Percentiles rank a stretch among this genome's conserved stretches.
Conservation (phyloP, 2,888 invertebrate species). For the Conops quadrifasciatus region DNA sequence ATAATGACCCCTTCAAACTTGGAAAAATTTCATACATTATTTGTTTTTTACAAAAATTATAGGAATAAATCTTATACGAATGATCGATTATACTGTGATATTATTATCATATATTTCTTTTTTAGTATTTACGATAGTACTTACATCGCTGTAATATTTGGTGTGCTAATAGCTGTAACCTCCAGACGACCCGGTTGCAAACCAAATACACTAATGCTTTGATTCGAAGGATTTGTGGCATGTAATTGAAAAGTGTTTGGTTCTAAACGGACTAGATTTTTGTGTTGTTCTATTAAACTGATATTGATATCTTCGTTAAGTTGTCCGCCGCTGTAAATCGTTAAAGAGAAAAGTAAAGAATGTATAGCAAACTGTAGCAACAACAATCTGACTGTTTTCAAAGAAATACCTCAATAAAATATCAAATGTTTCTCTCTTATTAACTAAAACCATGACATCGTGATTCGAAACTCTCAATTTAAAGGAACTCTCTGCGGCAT, state of each 20-base stretch:
- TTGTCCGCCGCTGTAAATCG: conserved; percentile 43
- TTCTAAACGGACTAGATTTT: conserved; percentile 70
- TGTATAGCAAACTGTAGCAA: neutral
- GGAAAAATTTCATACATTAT: too few relatives aligned
- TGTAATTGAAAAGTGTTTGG: conserved; percentile 64
- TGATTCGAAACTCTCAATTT: conserved; percentile 68
- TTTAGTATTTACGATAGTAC: conserved; percentile 33
- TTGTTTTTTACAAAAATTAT: too few relatives aligned
- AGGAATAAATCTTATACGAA: too few relatives aligned
- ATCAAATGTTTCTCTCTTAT: conserved; percentile 68
- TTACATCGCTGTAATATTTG: conserved; percentile 65
- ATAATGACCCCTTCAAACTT: too few relatives aligned
- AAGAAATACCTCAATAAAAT: conserved; percentile 71
- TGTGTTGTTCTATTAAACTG: conserved; percentile 71
- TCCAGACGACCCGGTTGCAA: conserved; percentile 75
- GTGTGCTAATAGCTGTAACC: conserved; percentile 71
- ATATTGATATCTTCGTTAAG: conserved; percentile 64
- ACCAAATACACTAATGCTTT: conserved; percentile 70
- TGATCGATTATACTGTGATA: too few relatives aligned
- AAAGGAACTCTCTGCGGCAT: conserved; percentile 61
- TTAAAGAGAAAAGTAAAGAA: neutral
- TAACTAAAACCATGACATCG: conserved; percentile 70
- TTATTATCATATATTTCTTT: too few relatives aligned
- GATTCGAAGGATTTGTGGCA: conserved; percentile 54
- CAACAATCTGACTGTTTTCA: neutral